Evolutionary conservation across 2,113 vertebrate genomes (phyloP), one percentile per base, ranked within the genome.

Genomic region (Callionymus lyra): DNA sequence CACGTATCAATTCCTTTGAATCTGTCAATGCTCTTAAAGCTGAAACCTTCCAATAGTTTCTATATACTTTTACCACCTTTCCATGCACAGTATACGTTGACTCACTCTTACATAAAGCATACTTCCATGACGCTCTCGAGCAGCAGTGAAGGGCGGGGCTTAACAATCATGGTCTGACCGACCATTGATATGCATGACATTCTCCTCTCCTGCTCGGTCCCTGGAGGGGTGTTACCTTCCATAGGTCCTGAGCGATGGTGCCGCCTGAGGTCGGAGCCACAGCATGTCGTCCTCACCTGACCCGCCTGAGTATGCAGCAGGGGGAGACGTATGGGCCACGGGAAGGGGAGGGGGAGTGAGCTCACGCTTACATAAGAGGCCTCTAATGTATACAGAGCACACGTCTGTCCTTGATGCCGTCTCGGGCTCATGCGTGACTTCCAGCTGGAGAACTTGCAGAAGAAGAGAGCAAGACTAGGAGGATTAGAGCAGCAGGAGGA

Each of bases 241-340:
- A 27, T 8, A 27, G 21, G 21, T 27, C 21, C n/a, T 27, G 21
- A 27, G 21, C 21, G 4, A 37, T 6, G 16, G 37, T 45, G 48
- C 32, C 2, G 34, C 38, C 36, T 56, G 6, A 45, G 51, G 37
- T 27, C 21, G 21, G 21, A 5, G 17, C 31, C 41, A 31, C 10
- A 27, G 13, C 8, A 37, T 8, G 44, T 38, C 52, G 65, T 80
- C 79, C 79, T 84, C 70, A 68, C 50, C 70, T 85, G 77, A 85
- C 80, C 82, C 54, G 43, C 56, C 49, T 49, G 70, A 53, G 67
- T 54, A 55, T 54, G 42, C 41, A 27, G 41, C 18, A 1, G 36
- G 40, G 10, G 16, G 11, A 27, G 51, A 16, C 35, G 35, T 49
- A 46, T 33, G 12, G 21, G 21, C 21, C 4, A 10, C 13, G 42